These are phyloP conservation scores for Cheilosia urbana DNA, from an alignment of 2,888 invertebrate species.

Conservation along the genomic window DNA sequence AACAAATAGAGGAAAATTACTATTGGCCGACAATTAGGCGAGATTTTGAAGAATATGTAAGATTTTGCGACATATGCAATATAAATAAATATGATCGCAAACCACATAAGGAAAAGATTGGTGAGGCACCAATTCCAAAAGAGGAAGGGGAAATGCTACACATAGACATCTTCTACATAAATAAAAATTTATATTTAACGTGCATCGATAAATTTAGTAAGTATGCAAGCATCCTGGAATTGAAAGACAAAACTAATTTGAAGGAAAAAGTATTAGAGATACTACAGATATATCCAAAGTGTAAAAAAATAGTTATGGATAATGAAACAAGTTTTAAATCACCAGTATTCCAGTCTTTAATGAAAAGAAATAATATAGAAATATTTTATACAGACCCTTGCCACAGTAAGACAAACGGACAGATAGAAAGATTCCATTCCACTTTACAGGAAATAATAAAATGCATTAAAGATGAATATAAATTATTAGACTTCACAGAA, in stretches of 20 bases:
- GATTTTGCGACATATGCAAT: too few species aligned
- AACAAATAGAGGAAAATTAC: slow-evolving; percentile 38
- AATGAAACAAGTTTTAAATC: slow-evolving; percentile 64
- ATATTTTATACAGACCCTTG: too few species aligned
- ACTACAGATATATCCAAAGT: slow-evolving; percentile 45
- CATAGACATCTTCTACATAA: too few species aligned
- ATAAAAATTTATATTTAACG: too few species aligned
- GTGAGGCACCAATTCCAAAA: too few species aligned
- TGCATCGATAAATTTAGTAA: too few species aligned
- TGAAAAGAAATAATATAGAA: slow-evolving; percentile 34
- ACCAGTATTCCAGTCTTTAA: slow-evolving; percentile 55
- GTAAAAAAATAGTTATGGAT: slow-evolving; percentile 47
- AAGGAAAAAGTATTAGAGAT: slow-evolving; percentile 57
- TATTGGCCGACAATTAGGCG: slow-evolving; percentile 35
- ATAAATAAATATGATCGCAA: too few species aligned
- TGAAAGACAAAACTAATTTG: slow-evolving; percentile 48
- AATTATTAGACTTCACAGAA: too few species aligned
- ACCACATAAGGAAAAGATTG: too few species aligned
- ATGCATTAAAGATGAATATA: too few species aligned
- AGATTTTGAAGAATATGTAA: too few species aligned
- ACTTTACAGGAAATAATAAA: slow-evolving; percentile 43
- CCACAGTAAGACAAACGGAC: slow-evolving; percentile 6
- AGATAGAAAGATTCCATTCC: slow-evolving; percentile 51
- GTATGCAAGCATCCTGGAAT: not conserved
- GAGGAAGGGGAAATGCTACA: too few species aligned